Base-by-base conservation (phyloP, 2,888 invertebrate species). In the Diarsia dahlii region DNA sequence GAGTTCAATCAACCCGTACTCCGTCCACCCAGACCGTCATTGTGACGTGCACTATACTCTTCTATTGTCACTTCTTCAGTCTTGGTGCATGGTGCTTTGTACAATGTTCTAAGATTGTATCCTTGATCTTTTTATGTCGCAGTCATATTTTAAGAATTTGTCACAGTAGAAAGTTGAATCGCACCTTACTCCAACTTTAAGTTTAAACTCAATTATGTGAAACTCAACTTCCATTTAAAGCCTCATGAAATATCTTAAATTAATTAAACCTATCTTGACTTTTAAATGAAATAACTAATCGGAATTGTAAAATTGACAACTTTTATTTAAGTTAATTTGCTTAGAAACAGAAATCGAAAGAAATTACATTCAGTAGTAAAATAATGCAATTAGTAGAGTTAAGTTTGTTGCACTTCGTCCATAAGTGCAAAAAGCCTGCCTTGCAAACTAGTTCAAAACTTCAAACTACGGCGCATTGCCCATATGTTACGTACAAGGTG, bases 1-100 rank as follows among this genome's bases (percentile, higher is more conserved):
- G 92, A 92, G 96, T 95, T 93, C 95, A 95, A 92, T 95, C 95
- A 96, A 95, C 96, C 91, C 93, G 87, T 91, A 88, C 88, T 88
- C 90, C 94, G 93, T 95, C 95, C 94, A 95, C 96, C 94, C 93
- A 90, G 90, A 74, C 85, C 87, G 94, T 93, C 93, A 94, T 95
- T 94, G 93, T 94, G 92, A 91, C 92, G 90, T 90, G 90, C 88
- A 89, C 88, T 91, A 89, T 91, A 91, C 91, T 89, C 79, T 87
- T 89, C 91, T 92, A 94, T 95, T 95, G 93, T 95, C 93, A 92
- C 90, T 93, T 94, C 90, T 93, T 92, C 90, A 90, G 89, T 88
- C 88, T 52, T 72, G 60, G 34, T 68, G 67, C 39, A 65, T 71
- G 50, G 34, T 64, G 69, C 28, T 28, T 78, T 70, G 18, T 64